A percentile compares a stretch with the other conserved stretches of the same genome.
Evolutionary conservation across 2,888 invertebrate species (phyloP).

Genomic region (Acanthosepion esculentum): DNA sequence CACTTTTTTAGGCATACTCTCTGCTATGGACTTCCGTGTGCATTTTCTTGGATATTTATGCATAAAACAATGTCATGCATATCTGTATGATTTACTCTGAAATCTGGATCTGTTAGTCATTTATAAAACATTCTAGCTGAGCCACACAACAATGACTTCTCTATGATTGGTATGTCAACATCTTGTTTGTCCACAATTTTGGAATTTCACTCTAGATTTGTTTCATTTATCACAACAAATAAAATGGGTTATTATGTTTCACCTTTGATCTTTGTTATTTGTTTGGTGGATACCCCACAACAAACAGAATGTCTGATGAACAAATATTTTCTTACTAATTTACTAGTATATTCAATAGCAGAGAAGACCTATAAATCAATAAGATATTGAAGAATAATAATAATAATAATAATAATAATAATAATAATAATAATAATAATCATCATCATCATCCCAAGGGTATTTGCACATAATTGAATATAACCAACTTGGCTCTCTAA

Average conservation of each 20-base stretch:
- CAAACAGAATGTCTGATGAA: background rate
- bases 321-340: background rate
- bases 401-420: no score
- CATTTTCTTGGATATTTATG: no score
- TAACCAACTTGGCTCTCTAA: no score
- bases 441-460: no score
- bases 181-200: conserved; percentile 20
- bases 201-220: background rate
- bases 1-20: no score
- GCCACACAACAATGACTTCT: background rate
- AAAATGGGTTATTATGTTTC: background rate
- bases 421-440: no score
- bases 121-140: background rate
- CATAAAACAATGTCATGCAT: no score
- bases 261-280: background rate
- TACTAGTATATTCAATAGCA: no score
- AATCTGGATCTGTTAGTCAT: background rate
- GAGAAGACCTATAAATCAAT: no score
- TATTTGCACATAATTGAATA: no score
- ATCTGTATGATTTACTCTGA: background rate
- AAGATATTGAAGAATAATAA: no score
- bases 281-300: background rate
- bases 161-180: background rate
- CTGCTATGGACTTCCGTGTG: no score
- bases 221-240: background rate